Conservation (phyloP, 2,797 vertebrate species). For the Apogon talboti region DNA sequence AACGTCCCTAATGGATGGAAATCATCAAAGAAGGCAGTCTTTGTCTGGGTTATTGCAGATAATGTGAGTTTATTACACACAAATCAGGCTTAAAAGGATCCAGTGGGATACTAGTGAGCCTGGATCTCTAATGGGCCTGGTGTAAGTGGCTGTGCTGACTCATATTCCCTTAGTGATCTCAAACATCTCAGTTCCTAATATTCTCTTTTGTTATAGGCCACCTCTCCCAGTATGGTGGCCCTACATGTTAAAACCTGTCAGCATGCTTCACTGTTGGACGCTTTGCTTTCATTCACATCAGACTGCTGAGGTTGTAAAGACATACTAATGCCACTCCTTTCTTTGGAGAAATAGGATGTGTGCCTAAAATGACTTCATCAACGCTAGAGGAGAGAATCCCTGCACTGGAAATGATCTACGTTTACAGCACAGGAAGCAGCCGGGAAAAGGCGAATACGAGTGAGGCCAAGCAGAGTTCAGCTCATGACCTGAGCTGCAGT, state of each 20-base stretch:
- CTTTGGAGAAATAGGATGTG: constrained; percentile 1
- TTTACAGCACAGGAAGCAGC: constrained; percentile 1
- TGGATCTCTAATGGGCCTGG: constrained; percentile 59
- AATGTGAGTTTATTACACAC: constrained; percentile 73
- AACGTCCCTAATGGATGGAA: constrained; percentile 56
- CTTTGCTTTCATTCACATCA: constrained; percentile 2
- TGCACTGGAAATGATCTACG: constrained; percentile 9
- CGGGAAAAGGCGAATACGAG: constrained; percentile 2
- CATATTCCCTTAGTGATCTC: constrained; percentile 57
- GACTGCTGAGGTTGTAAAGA: neutral
- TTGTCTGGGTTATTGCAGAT: constrained; percentile 60
- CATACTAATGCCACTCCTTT: neutral
- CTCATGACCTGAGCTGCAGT: constrained; percentile 15
- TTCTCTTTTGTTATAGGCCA: constrained; percentile 53
- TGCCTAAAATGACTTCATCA: constrained; percentile 16
- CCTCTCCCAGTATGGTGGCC: constrained; percentile 12
- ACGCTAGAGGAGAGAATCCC: neutral
- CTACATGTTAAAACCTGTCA: constrained; percentile 14
- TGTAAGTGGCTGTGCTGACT: constrained; percentile 70
- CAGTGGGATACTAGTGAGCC: constrained; percentile 50
- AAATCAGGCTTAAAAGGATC: constrained; percentile 67
- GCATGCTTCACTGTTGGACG: neutral
- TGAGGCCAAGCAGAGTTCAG: constrained; percentile 19
- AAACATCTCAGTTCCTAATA: constrained; percentile 57
- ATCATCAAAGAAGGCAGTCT: constrained; percentile 34